These are phyloP conservation scores for Cassiopea xamachana DNA, from an alignment of 30 jellyfish, hydroid and myxozoan species.

Conservation along the genomic window DNA sequence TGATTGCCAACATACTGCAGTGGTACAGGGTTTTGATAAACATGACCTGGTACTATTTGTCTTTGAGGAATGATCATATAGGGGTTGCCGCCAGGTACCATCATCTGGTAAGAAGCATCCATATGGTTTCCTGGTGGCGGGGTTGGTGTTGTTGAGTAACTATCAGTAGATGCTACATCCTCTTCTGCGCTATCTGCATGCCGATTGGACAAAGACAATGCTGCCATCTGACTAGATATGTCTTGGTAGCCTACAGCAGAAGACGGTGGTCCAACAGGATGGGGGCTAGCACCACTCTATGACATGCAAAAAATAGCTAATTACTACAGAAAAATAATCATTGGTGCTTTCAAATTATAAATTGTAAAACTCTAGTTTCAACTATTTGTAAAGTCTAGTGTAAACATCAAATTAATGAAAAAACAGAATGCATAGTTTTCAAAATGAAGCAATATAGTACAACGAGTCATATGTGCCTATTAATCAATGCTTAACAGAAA, in stretches of 20 bases:
- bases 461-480: too few species aligned
- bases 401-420: too few species aligned
- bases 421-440: too few species aligned
- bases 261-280: constrained; percentile 23
- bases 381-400: too few species aligned
- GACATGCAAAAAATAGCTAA: neutral
- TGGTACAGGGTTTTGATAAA: constrained; percentile 72
- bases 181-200: constrained; percentile 59
- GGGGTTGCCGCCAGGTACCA: constrained; percentile 68
- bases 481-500: too few species aligned
- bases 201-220: constrained; percentile 46
- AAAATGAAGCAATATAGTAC: too few species aligned
- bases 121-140: constrained; percentile 61
- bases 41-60: constrained; percentile 72
- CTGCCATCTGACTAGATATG: constrained; percentile 57
- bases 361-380: too few species aligned
- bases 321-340: too few species aligned
- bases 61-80: constrained; percentile 56
- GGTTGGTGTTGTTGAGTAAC: constrained; percentile 68
- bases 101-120: constrained; percentile 52
- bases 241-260: constrained; percentile 51
- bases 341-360: too few species aligned
- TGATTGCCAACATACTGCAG: constrained; percentile 69
- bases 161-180: constrained; percentile 56
- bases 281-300: constrained; percentile 31